Conservation (phyloP, 2,113 vertebrate genomes). For the Burhinus bistriatus region DNA sequence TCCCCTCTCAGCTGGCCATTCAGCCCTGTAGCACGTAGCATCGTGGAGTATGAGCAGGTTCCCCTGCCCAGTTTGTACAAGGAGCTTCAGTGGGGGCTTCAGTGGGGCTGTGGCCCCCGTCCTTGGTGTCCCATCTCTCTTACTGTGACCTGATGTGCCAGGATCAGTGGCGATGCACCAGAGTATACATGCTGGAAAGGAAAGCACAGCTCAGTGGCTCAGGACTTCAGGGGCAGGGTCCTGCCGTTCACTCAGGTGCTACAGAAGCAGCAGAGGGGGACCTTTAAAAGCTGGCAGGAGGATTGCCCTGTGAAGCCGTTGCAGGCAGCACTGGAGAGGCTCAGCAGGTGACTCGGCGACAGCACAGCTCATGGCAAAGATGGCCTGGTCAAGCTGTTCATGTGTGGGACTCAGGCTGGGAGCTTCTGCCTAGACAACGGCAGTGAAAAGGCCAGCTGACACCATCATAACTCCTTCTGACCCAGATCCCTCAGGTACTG, state of each 20-base stretch:
- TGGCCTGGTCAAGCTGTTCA: not conserved
- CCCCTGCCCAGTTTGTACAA: rapidly evolving
- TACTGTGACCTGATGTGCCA: too few species aligned
- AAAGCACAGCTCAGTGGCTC: not conserved
- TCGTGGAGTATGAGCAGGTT: too few species aligned
- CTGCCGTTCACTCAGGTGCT: not conserved
- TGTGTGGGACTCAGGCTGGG: not conserved
- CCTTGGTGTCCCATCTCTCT: not conserved
- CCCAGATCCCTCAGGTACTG: not conserved
- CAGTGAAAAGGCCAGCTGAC: not conserved
- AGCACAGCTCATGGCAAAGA: not conserved
- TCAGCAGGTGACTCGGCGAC: not conserved
- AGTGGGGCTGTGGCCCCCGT: rapidly evolving
- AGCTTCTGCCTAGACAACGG: not conserved
- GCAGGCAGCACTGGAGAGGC: not conserved
- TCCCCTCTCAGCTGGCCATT: not conserved
- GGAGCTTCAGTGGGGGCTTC: not conserved
- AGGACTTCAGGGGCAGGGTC: not conserved
- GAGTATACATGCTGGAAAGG: not conserved
- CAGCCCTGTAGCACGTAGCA: rapidly evolving
- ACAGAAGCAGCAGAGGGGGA: not conserved
- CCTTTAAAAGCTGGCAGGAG: not conserved
- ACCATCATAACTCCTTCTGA: not conserved
- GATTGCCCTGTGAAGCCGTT: not conserved
- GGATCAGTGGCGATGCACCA: rapidly evolving